Evolutionary conservation across 2,113 vertebrate species (phyloP), one percentile per base, ranked within the genome.

Genomic region (Aspidoscelis tigris): DNA sequence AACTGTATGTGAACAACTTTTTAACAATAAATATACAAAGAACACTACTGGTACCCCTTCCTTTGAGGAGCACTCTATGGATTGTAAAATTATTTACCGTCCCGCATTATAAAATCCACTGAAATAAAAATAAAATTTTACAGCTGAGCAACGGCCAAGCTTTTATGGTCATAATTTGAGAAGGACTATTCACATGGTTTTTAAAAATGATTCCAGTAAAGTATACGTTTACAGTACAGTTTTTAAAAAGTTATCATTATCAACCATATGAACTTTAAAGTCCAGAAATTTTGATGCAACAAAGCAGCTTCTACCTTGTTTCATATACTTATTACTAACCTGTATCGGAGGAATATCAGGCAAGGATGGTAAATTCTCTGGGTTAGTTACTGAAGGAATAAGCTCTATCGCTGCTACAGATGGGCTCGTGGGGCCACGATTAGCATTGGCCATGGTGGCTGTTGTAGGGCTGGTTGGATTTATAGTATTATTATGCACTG

Each of bases 311-410:
- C 47, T 8, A 41, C 10, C 58, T 44, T 14, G 50, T 22, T 61
- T n/a, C 5, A 21, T 76, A 26, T 64, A 26, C 58, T 41, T 76
- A 64, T 64, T 88, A 95, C 96, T 93, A 88, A 99, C 99, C 98
- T 99, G 99, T 92, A 99, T 99, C 77, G 98, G 98, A 1, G 98
- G 98, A 92, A 99, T 99, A 93, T 99, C 98, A 0, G 98, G 98
- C 84, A 99, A 92, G 11, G 98, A 98, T 81, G 99, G 99, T 87
- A 99, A 96, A 92, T 99, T 99, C 93, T 99, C 99, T 1, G 98
- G 99, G 88, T 99, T 99, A 86, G 98, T 99, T 81, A 99, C 98
- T 1, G 98, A 98, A 69, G 99, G 98, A 88, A 99, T 99, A 89
- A 99, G 97, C 84, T 99, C 98, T 77, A 99, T 99, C 81, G 98